Evolutionary conservation across 2,888 invertebrate genomes (phyloP), one percentile per base, ranked within the genome.

Genomic region (Scaptodrosophila latifasciaeformis): DNA sequence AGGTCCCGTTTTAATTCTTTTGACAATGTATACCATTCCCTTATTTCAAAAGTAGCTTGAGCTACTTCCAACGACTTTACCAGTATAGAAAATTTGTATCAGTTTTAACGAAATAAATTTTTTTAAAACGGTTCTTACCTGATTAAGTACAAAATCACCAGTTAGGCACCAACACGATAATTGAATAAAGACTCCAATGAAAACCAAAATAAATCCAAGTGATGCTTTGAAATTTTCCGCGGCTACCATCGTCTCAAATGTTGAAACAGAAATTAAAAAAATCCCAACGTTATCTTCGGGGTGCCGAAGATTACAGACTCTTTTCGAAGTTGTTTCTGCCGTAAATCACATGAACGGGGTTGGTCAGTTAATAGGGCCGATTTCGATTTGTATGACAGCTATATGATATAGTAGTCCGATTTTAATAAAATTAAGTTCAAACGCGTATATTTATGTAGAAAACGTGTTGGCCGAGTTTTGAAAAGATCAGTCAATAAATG

Each of bases 231-330:
- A 78, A 40, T 81, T 65, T 17, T 68, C 64, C 6, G 70, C 44
- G 1, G 79, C 71, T 18, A 70, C 49, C 45, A 81, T 65, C 0
- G 79, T 66, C 54, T 83, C 83, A 50, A 85, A 84, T 2, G 80
- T 80, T 7, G 84, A 71, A 39, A 85, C 61, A 35, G 85, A 84
- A 7, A 85, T 74, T 24, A 85, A n/a, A n/a, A n/a, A n/a, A n/a
- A n/a, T n/a, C n/a, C n/a, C n/a, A n/a, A n/a, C n/a, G n/a, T n/a
- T n/a, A n/a, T n/a, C n/a, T n/a, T n/a, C n/a, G n/a, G n/a, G n/a
- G n/a, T n/a, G n/a, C n/a, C n/a, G n/a, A n/a, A n/a, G n/a, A n/a
- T n/a, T n/a, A n/a, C n/a, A n/a, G n/a, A n/a, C n/a, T n/a, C n/a
- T n/a, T n/a, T n/a, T n/a, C n/a, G n/a, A n/a, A n/a, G n/a, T n/a